Evolutionary conservation across 2,888 invertebrate genomes (phyloP).

Genomic region (Philonicus albiceps): DNA sequence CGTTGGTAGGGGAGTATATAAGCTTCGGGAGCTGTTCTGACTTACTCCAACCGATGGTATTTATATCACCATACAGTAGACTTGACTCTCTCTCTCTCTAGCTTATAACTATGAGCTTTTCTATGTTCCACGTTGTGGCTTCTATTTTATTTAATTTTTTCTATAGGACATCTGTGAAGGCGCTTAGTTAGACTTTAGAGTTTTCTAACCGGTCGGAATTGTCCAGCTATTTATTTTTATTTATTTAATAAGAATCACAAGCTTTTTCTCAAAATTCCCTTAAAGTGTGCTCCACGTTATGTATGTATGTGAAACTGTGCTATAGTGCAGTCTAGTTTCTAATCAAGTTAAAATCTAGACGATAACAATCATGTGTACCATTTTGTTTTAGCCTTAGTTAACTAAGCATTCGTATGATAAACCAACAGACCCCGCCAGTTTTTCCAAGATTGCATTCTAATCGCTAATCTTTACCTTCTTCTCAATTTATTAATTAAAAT

Average conservation of each 20-base stretch:
- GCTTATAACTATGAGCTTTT: neutral
- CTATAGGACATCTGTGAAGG: neutral
- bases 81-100: neutral
- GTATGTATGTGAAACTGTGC: neutral
- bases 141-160: neutral
- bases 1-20: neutral
- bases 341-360: neutral
- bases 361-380: neutral
- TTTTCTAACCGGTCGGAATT: neutral
- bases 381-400: too few relatives aligned
- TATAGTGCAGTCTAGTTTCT: neutral
- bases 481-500: too few relatives aligned
- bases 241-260: neutral
- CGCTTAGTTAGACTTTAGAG: neutral
- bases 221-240: neutral
- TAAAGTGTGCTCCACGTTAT: neutral
- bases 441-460: too few relatives aligned
- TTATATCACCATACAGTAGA: neutral
- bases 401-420: too few relatives aligned
- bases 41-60: neutral
- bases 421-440: too few relatives aligned
- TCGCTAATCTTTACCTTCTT: too few relatives aligned
- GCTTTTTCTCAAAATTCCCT: neutral
- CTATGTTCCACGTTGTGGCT: neutral
- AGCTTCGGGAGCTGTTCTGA: neutral